Conservation (phyloP, 2,113 vertebrate genomes). For the Chamaetylas fuelleborni region DNA sequence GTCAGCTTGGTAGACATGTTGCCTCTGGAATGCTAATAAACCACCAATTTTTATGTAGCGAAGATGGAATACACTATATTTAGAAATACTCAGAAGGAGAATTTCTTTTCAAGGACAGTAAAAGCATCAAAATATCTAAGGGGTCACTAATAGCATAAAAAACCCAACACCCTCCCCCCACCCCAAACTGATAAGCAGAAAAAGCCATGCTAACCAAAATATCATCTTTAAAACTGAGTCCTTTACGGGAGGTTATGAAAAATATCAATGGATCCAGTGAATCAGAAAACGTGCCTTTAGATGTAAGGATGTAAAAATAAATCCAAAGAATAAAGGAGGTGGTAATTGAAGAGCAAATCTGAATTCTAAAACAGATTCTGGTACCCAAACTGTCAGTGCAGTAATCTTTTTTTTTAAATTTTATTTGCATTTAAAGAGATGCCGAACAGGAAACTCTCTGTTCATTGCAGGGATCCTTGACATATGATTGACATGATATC, state of each 20-base stretch:
- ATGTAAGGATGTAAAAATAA: neutral
- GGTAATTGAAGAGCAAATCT: neutral
- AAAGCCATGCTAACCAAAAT: neutral
- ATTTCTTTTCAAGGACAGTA: neutral
- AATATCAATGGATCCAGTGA: neutral
- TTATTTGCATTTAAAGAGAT: neutral
- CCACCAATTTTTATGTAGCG: neutral
- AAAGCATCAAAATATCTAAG: neutral
- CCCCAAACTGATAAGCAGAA: neutral
- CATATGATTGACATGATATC: neutral
- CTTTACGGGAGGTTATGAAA: neutral
- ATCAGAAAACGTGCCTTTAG: neutral
- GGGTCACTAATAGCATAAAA: neutral
- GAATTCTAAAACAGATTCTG: neutral
- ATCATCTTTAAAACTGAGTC: neutral
- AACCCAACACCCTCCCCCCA: accelerated
- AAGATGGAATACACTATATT: neutral
- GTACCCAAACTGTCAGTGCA: neutral
- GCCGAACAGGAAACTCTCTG: neutral
- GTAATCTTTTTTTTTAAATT: neutral
- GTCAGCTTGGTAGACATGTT: neutral
- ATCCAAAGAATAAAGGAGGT: neutral
- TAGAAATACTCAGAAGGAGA: neutral
- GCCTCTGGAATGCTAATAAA: slow-evolving; percentile 7
- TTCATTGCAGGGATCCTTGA: neutral